Evolutionary conservation across 2,113 vertebrate species (phyloP), one percentile per base, ranked within the genome.

Genomic region (Lonchura striata): DNA sequence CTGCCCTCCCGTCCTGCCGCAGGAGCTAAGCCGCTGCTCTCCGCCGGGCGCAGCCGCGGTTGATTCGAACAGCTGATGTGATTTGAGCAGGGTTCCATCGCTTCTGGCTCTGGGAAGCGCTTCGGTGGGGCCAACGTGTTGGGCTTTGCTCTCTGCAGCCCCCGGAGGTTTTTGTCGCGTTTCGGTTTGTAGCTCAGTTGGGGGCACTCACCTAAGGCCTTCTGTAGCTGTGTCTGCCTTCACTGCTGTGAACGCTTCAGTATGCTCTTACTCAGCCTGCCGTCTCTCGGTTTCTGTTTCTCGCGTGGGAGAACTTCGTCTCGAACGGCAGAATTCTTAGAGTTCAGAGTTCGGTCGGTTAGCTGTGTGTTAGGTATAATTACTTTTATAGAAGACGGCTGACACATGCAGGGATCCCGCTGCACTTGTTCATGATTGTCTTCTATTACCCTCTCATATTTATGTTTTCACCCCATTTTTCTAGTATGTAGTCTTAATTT

Each of bases 381-480:
- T 9, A 17, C 0, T 30, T 61, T 64, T 54, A 2, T 20, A 9
- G 68, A 33, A 23, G 23, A 1, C 9, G 7, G 1, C 6, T 30
- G 49, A 4, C 7, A 12, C 9, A 0, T 28, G 47, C 30, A 28
- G 25, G 41, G 5, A 1, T n/a, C 5, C 7, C 4, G 12, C 8
- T 27, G 1, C 21, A 1, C 47, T 50, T 44, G 23, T 56, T 69
- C 19, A 0, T 41, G 14, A 7, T 35, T 60, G 22, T 56, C 4
- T 8, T 35, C 35, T 39, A 0, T 33, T 53, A 6, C 3, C 0
- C 1, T n/a, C 13, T 65, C 31, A 3, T 2, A 0, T 31, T 33
- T 37, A 24, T 17, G 7, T 61, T 84, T 81, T 50, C 28, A 20
- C 8, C 10, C 6, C 0, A 1, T 28, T 77, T 77, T 89, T 47